Evolutionary conservation across 1,140 invertebrate genomes (phyloP).

Genomic region (Habropoda laboriosa): DNA sequence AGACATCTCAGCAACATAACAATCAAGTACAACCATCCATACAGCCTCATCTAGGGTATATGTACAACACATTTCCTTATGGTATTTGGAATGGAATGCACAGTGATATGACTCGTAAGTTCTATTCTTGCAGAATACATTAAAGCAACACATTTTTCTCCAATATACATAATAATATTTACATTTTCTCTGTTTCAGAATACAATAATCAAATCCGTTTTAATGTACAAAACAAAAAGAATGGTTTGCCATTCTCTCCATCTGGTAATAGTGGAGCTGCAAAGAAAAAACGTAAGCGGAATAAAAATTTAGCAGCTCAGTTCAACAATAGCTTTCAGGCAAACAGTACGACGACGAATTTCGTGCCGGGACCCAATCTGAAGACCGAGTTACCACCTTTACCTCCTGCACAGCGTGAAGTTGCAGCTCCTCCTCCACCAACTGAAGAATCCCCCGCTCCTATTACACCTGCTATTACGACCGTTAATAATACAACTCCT

Average conservation of each 20-base stretch:
- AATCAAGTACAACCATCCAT: conserved; percentile 71
- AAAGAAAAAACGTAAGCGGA: conserved; percentile 89
- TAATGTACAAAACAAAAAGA: conserved; percentile 83
- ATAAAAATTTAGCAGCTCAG: conserved; percentile 84
- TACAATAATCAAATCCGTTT: conserved; percentile 83
- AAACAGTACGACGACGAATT: conserved; percentile 70
- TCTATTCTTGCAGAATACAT: not conserved
- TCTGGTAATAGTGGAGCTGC: conserved; percentile 83
- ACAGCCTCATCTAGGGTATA: conserved; percentile 76
- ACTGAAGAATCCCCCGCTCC: conserved; percentile 68
- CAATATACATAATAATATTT: not conserved
- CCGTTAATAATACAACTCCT: conserved; percentile 38
- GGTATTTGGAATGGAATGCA: conserved; percentile 74
- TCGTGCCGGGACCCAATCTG: conserved; percentile 61
- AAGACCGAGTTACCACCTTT: conserved; percentile 82
- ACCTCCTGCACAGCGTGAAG: conserved; percentile 81
- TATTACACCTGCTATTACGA: conserved; percentile 50
- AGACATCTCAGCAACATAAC: conserved; percentile 77
- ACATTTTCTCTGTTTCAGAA: conserved; percentile 71
- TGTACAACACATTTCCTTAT: conserved; percentile 73
- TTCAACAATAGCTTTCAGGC: conserved; percentile 82
- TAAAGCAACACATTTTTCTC: not conserved
- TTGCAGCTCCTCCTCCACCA: conserved; percentile 74
- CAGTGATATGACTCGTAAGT: conserved; percentile 75
- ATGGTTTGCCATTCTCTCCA: conserved; percentile 79